Evolutionary conservation across 2,797 vertebrate species (phyloP), one percentile per base, ranked within the genome.

Genomic region (Varecia variegata): DNA sequence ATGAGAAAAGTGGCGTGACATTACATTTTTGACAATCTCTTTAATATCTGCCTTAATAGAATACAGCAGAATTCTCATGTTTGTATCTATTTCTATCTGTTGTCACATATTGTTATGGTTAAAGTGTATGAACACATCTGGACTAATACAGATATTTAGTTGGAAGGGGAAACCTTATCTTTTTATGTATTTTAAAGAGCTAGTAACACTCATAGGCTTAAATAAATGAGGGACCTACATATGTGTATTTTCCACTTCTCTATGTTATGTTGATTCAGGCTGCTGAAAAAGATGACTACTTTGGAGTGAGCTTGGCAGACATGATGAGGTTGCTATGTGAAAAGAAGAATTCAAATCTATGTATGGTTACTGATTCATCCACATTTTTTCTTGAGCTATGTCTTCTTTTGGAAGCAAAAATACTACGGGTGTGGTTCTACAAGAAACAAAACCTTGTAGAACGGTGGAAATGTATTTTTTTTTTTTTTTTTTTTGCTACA

Each of bases 361-460:
- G 79, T 71, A 68, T 82, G 81, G 47, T 82, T 93, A 62, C 83
- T 92, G 82, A 88, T 88, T 84, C 94, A 82, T 35, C 47, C 54
- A 83, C 82, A 94, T 93, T 94, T 91, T 97, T 84, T 76, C 82
- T 90, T 83, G 32, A 90, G 23, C 18, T 89, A 92, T 95, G 84
- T 95, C 60, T 97, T 85, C 73, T 88, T 88, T 95, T 88, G 76
- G 90, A 96, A 96, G 27, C 58, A 74, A 86, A 95, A 50, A 21
- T 52, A 71, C 90, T 52, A 71, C 90, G 71, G 85, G 81, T 93
- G 81, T 95, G 70, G 56, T 92, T 92, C 40, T 90, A 71, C 38
- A 95, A 68, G 47, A 93, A 95, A 80, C 17, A 85, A 80, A 93
- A n/a, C 27, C 71, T n/a, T n/a, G n/a, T 20, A 62, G n/a, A 79